Percentiles rank a stretch among this genome's conserved stretches.
Evolutionary conservation across 2,888 invertebrate species (phyloP).

Genomic region (Caenorhabditis sp.): DNA sequence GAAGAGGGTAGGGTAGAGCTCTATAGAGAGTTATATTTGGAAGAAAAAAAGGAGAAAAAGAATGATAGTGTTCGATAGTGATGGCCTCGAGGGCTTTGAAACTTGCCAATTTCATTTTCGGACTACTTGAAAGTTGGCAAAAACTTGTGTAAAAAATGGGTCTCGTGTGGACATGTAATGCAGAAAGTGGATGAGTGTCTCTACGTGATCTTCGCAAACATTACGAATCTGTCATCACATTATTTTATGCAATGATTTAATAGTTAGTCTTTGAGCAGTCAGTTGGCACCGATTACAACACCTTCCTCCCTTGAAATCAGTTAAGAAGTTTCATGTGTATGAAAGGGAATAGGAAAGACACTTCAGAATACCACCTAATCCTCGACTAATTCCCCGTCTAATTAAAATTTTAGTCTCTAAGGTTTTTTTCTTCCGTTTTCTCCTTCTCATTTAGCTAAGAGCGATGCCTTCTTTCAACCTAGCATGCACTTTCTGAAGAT

Average conservation of each 20-base stretch:
- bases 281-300: neutral
- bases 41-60: neutral
- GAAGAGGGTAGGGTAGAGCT: too few relatives aligned
- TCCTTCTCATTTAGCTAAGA: too few relatives aligned
- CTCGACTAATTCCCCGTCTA: neutral
- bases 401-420: neutral
- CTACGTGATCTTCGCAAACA: neutral
- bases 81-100: slow-evolving; percentile 3
- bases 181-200: neutral
- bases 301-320: neutral
- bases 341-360: too few relatives aligned
- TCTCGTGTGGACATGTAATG: neutral
- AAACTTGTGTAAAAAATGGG: neutral
- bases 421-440: neutral
- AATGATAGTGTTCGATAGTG: slow-evolving; percentile 2
- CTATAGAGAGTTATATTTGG: too few relatives aligned
- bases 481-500: slow-evolving; percentile 1
- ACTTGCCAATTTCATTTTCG: slow-evolving; percentile 4
- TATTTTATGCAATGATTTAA: slow-evolving; percentile 1
- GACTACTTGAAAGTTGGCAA: too few relatives aligned
- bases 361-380: neutral
- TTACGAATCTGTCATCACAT: neutral
- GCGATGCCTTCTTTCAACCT: neutral
- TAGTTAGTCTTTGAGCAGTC: neutral
- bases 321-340: neutral